Evolutionary conservation across 2,888 invertebrate genomes (phyloP).

Genomic region (Luffia ferchaultella): DNA sequence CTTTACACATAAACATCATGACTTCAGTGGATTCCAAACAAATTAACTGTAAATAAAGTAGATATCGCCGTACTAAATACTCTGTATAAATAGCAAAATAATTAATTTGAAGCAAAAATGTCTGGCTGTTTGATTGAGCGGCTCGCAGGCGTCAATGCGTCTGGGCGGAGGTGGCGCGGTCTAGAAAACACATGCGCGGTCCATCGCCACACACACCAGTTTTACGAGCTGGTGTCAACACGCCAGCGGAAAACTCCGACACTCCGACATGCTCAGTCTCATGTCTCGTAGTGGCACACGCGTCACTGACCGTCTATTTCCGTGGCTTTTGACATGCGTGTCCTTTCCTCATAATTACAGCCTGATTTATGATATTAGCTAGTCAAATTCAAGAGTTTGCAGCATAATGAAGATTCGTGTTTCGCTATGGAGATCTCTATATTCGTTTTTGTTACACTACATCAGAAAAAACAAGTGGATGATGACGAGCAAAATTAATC

Average conservation of each 20-base stretch:
- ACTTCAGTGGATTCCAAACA: too few species aligned
- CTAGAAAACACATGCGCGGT: conserved; percentile 14
- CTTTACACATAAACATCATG: too few species aligned
- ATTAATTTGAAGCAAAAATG: neutral
- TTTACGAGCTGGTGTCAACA: conserved; percentile 4
- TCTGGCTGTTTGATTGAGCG: neutral
- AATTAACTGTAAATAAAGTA: too few species aligned
- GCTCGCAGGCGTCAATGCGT: conserved; percentile 34
- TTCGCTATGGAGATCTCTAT: too few species aligned
- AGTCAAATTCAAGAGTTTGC: too few species aligned
- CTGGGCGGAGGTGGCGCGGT: conserved; percentile 22
- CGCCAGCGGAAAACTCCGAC: conserved; percentile 2
- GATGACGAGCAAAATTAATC: too few species aligned
- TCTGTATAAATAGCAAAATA: too few species aligned
- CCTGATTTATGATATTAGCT: neutral
- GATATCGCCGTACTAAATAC: too few species aligned
- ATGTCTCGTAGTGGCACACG: neutral
- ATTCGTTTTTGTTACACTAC: too few species aligned
- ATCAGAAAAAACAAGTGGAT: too few species aligned
- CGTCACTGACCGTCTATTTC: conserved; percentile 52
- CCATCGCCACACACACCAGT: conserved; percentile 10
- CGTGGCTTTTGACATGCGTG: conserved; percentile 23
- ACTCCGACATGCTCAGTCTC: neutral
- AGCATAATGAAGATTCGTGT: too few species aligned
- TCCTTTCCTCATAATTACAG: conserved; percentile 47